Conservation (phyloP, 1,140 invertebrate species). For the Nixonia krombeini region DNA sequence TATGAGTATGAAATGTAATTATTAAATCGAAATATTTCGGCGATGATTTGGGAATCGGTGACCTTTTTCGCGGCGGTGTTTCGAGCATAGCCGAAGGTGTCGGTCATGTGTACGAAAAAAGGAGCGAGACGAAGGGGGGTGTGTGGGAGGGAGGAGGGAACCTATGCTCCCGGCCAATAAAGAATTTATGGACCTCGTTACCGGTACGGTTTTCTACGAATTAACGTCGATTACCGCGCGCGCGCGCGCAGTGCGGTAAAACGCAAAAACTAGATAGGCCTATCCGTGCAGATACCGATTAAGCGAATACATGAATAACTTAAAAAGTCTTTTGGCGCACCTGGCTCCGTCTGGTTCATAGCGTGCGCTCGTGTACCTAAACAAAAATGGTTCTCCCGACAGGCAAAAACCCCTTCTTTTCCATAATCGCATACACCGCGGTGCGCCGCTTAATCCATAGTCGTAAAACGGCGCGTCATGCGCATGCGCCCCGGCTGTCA, state of each 20-base stretch:
- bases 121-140: constrained; percentile 17
- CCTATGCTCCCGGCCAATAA: constrained; percentile 62
- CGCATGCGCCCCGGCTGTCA: too few species aligned
- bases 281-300: constrained; percentile 66
- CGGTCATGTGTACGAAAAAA: too few species aligned
- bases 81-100: too few species aligned
- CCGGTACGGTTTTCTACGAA: constrained; percentile 68
- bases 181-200: constrained; percentile 70
- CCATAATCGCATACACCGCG: constrained; percentile 25
- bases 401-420: constrained; percentile 14
- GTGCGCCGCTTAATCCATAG: constrained; percentile 29
- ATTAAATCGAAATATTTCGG: constrained; percentile 43
- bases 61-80: constrained; percentile 38
- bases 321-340: constrained; percentile 58
- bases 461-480: constrained; percentile 28
- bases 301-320: constrained; percentile 71
- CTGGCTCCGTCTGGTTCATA: constrained; percentile 42
- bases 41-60: constrained; percentile 44
- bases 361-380: constrained; percentile 7
- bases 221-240: constrained; percentile 66
- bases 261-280: constrained; percentile 65
- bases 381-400: constrained; percentile 11
- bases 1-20: too few species aligned
- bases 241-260: constrained; percentile 54
- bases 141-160: constrained; percentile 29